These are phyloP conservation scores for Cephalotes varians DNA, from an alignment of 2,888 invertebrate genomes.

Conservation along the genomic window DNA sequence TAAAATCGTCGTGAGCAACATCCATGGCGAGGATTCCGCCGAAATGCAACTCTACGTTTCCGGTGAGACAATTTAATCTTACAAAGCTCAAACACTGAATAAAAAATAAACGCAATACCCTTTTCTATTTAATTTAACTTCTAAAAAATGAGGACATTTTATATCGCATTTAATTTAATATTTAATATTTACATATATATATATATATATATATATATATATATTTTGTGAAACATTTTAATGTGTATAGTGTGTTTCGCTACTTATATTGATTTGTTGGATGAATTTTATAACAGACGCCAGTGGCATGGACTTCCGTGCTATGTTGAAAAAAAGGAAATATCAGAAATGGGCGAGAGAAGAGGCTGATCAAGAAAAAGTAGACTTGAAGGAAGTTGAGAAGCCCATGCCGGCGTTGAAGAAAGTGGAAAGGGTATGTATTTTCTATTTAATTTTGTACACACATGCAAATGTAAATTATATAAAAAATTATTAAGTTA, in stretches of 20 bases:
- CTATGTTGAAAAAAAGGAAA: conserved; percentile 98
- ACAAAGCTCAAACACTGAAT: neutral
- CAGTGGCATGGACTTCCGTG: conserved; percentile 99
- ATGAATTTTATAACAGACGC: conserved; percentile 89
- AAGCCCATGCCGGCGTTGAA: conserved; percentile 95
- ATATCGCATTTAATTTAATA: neutral
- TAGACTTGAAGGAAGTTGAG: conserved; percentile 96
- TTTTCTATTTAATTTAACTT: neutral
- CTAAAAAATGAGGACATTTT: neutral
- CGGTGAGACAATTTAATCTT: conserved; percentile 87
- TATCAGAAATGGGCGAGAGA: conserved; percentile 97
- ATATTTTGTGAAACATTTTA: neutral
- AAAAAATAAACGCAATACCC: neutral
- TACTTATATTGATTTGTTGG: neutral
- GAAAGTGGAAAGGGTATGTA: conserved; percentile 96
- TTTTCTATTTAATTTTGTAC: neutral
- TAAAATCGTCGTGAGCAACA: conserved; percentile 96
- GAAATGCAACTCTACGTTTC: conserved; percentile 99
- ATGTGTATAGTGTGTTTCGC: neutral
- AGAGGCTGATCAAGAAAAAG: conserved; percentile 97
- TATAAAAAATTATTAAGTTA: conserved; percentile 19
- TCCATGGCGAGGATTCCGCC: conserved; percentile 97
- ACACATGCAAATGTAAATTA: neutral
- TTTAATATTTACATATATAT: neutral
- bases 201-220: too few species aligned